These are phyloP conservation scores for Marasmarcha lunaedactyla DNA, from an alignment of 2,888 invertebrate species.

Conservation along the genomic window DNA sequence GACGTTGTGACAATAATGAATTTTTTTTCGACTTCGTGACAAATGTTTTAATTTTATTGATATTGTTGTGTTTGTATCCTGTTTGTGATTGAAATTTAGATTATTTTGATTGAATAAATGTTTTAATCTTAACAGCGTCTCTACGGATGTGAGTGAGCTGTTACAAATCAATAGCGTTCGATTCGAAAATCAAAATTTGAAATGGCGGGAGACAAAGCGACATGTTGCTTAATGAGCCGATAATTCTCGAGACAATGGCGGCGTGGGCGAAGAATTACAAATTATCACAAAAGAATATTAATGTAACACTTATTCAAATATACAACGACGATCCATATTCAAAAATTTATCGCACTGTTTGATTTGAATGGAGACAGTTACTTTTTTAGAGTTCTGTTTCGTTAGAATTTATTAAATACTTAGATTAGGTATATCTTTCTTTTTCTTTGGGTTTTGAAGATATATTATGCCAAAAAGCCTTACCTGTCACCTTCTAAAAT, in stretches of 20 bases:
- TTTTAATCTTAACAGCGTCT: conserved; percentile 3
- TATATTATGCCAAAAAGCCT: background rate
- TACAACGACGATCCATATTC: conserved; percentile 57
- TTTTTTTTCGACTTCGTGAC: background rate
- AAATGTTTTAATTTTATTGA: conserved; percentile 1
- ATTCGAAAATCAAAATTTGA: conserved; percentile 64
- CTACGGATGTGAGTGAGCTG: conserved; percentile 10
- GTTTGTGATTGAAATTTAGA: background rate
- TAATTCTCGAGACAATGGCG: conserved; percentile 65
- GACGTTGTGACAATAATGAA: conserved; percentile 23
- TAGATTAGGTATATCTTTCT: too few species aligned
- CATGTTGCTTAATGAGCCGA: conserved; percentile 65
- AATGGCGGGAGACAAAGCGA: conserved; percentile 53
- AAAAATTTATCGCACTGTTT: conserved; percentile 56
- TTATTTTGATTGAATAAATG: background rate
- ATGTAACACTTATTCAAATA: conserved; percentile 69
- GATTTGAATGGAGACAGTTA: conserved; percentile 56
- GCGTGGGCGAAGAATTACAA: conserved; percentile 61
- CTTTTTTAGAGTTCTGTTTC: too few species aligned
- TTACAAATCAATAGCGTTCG: conserved; percentile 53
- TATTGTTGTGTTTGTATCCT: background rate
- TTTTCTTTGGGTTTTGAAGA: background rate
- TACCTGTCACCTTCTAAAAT: background rate
- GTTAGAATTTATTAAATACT: too few species aligned
- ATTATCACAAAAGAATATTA: conserved; percentile 69